Evolutionary conservation across 2,113 vertebrate species (phyloP).

Genomic region (Oryctolagus cuniculus): DNA sequence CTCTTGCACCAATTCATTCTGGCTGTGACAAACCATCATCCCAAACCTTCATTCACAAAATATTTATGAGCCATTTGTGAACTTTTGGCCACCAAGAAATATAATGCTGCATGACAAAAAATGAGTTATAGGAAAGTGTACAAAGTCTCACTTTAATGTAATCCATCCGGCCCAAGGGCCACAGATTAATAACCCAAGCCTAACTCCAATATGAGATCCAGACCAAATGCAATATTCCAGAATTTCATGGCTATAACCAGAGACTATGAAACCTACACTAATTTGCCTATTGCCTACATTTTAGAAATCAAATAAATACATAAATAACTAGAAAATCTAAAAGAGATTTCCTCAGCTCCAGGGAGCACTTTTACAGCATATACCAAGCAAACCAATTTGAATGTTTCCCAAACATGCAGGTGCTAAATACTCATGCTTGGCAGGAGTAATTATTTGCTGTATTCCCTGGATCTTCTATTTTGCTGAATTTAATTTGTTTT

Average conservation of each 20-base stretch:
- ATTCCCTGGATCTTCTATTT: slow-evolving; percentile 81
- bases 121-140: slow-evolving; percentile 75
- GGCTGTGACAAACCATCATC: slow-evolving; percentile 66
- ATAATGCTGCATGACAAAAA: slow-evolving; percentile 70
- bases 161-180: slow-evolving; percentile 65
- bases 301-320: slow-evolving; percentile 78
- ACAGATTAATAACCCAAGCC: slow-evolving; percentile 73
- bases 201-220: slow-evolving; percentile 61
- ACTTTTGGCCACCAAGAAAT: slow-evolving; percentile 74
- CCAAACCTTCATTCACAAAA: slow-evolving; percentile 76
- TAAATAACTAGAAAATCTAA: slow-evolving; percentile 77
- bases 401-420: slow-evolving; percentile 82
- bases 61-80: slow-evolving; percentile 83
- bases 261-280: slow-evolving; percentile 70
- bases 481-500: slow-evolving; percentile 83
- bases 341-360: slow-evolving; percentile 72
- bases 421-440: slow-evolving; percentile 82
- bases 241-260: slow-evolving; percentile 1
- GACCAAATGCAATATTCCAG: slow-evolving; percentile 64
- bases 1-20: slow-evolving; percentile 60
- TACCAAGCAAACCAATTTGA: slow-evolving; percentile 82
- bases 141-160: slow-evolving; percentile 78
- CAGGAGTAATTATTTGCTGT: slow-evolving; percentile 83
- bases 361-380: slow-evolving; percentile 65
- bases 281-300: slow-evolving; percentile 64